These are phyloP conservation scores for Lycia hirtaria DNA, from an alignment of 2,888 invertebrate species.

Conservation along the genomic window DNA sequence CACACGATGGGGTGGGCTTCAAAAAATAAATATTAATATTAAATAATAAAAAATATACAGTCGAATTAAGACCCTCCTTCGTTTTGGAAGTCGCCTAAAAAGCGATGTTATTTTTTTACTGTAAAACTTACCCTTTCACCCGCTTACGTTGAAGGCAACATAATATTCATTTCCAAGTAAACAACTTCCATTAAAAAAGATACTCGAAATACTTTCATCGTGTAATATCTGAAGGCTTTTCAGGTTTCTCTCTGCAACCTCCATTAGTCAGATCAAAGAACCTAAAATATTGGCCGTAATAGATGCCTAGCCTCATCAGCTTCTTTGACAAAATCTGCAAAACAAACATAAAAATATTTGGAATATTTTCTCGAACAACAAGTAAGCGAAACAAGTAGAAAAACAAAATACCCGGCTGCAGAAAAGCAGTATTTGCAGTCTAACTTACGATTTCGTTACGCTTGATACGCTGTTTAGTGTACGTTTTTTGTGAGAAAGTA, in stretches of 20 bases:
- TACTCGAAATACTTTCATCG: constrained; percentile 9
- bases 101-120: background rate
- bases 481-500: too few relatives aligned
- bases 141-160: background rate
- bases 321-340: background rate
- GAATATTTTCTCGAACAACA: background rate
- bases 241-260: background rate
- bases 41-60: too few relatives aligned
- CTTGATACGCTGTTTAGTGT: too few relatives aligned
- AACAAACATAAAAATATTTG: background rate
- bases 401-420: too few relatives aligned
- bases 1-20: too few relatives aligned
- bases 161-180: constrained; percentile 3
- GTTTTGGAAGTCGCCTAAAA: background rate
- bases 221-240: constrained; percentile 13
- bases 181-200: constrained; percentile 13
- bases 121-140: background rate
- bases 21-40: too few relatives aligned
- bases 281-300: constrained; percentile 11
- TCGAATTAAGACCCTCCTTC: too few relatives aligned
- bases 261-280: constrained; percentile 20
- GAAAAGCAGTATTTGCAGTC: too few relatives aligned
- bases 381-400: too few relatives aligned
- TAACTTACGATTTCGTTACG: too few relatives aligned
- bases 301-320: background rate